These are phyloP conservation scores for Tyto alba DNA, from an alignment of 2,113 vertebrate genomes.

Conservation along the genomic window DNA sequence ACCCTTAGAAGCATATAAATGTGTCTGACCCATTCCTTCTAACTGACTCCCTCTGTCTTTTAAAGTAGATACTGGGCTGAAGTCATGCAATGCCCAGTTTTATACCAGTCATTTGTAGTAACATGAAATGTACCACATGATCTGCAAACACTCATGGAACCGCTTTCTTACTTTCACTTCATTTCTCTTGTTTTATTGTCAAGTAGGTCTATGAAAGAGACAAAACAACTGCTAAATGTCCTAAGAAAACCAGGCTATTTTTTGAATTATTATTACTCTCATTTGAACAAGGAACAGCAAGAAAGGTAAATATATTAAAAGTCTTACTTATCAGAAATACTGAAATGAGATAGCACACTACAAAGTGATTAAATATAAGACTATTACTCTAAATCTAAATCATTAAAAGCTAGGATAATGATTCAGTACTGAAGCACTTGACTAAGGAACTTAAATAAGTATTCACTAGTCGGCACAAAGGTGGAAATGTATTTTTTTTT, in stretches of 20 bases:
- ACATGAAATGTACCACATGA: background rate
- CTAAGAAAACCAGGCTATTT: background rate
- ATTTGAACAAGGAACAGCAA: background rate
- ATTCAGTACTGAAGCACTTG: background rate
- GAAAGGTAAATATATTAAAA: background rate
- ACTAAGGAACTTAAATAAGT: background rate
- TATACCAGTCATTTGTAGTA: background rate
- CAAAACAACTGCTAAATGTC: background rate
- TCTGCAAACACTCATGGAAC: background rate
- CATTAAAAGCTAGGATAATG: background rate
- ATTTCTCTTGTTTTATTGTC: background rate
- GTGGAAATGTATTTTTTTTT: background rate
- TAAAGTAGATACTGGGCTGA: background rate
- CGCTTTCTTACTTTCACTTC: background rate
- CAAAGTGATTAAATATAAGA: background rate
- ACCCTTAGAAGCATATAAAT: background rate
- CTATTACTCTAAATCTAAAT: background rate
- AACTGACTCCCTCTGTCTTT: background rate
- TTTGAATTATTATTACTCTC: background rate
- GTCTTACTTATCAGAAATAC: background rate
- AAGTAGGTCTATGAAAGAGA: background rate
- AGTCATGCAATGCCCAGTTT: background rate
- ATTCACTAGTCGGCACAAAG: background rate
- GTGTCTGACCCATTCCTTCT: background rate
- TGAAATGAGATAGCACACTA: background rate